phyloP scores from a whole-genome alignment of 2,797 vertebrate genomes.

The Sebastes iracundus region DNA sequence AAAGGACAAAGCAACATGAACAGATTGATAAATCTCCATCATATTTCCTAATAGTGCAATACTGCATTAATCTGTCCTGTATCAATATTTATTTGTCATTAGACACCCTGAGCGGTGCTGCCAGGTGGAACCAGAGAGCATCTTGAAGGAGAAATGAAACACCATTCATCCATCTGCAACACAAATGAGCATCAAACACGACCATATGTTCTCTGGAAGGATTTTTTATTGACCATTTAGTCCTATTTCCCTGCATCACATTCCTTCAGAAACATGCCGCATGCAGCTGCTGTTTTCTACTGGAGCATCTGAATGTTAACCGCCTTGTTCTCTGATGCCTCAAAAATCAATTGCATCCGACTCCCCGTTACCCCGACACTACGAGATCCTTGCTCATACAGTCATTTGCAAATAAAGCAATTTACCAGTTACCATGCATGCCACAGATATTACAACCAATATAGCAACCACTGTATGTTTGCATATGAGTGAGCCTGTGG shows the following conservation, averaged over 20 bases:
- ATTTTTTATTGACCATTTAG: background rate
- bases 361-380: no score
- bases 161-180: conserved; percentile 12
- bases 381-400: background rate
- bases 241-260: background rate
- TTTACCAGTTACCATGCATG: background rate
- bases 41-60: background rate
- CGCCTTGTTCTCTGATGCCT: background rate
- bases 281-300: conserved; percentile 11
- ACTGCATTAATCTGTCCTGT: background rate
- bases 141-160: conserved; percentile 12
- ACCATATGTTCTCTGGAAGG: conserved; percentile 21
- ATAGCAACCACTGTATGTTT: background rate
- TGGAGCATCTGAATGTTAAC: background rate
- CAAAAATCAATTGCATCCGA: background rate
- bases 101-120: background rate
- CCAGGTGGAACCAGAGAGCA: conserved; percentile 9
- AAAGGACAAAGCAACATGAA: background rate
- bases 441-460: background rate
- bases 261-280: background rate
- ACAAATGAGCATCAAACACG: conserved; percentile 22
- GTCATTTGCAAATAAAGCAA: background rate
- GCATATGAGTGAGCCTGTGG: background rate
- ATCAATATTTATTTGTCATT: conserved; percentile 44
- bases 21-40: conserved; percentile 4